Evolutionary conservation across 2,888 invertebrate genomes (phyloP), one percentile per base, ranked within the genome.

Genomic region (Aplocera efformata): DNA sequence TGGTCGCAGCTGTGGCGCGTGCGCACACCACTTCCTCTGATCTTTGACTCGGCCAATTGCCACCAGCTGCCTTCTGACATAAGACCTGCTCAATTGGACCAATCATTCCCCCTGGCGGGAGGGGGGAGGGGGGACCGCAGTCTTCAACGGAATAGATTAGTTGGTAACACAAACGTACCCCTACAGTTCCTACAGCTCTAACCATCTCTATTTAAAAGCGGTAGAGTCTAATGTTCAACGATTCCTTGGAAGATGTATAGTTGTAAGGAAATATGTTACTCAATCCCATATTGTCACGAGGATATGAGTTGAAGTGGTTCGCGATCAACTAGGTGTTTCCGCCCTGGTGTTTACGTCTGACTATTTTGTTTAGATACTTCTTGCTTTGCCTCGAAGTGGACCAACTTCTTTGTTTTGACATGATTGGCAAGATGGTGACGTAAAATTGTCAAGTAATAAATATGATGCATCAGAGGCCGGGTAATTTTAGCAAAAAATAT

Each of bases 281-380:
- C 82, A 84, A 86, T 83, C 79, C 73, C 67, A 69, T 82, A 81
- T 80, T 80, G 81, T 81, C 76, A 79, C 74, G 77, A 81, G 81
- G 80, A 80, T 82, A 83, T 82, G 79, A 82, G 77, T 79, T 82
- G 82, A 79, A 84, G 83, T 84, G 85, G 83, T 85, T 82, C 77
- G 84, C 79, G 82, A 83, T 83, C 82, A 86, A 85, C 83, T 75
- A 79, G 81, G 69, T 67, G 78, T 72, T 85, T 86, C 86, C 86
- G 86, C 67, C 71, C 80, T 80, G 79, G 80, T 82, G 83, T 79
- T 79, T 67, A 62, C 53, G 56, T 53, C 59, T 58, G 55, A 56
- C 57, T 43, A 56, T 56, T 49, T 55, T 64, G 69, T 63, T 68
- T 66, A 60, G 59, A 68, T 60, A 60, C 56, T 56, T 53, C 58